Percentiles rank a stretch among this genome's conserved stretches.
Evolutionary conservation across 2,797 vertebrate species (phyloP).

Genomic region (Characodon lateralis): DNA sequence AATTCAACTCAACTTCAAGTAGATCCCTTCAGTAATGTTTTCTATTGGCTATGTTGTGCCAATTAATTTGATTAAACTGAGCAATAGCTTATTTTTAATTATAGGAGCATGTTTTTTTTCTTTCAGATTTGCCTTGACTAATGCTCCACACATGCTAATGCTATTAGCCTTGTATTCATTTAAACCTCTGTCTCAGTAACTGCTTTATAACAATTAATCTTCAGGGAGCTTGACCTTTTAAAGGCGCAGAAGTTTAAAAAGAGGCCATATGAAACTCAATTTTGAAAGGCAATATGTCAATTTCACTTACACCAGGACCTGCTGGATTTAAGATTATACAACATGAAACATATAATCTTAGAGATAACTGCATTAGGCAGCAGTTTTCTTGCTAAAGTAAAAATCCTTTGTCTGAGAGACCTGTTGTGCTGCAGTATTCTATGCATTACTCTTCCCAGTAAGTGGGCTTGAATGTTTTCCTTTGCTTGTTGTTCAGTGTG

Average conservation of each 20-base stretch:
- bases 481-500: slow-evolving; percentile 1
- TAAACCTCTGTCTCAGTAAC: background rate
- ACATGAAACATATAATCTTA: background rate
- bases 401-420: background rate
- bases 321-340: background rate
- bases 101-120: background rate
- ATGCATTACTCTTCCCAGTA: background rate
- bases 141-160: background rate
- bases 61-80: background rate
- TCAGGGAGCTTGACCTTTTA: background rate
- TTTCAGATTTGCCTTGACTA: background rate
- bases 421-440: background rate
- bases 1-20: no score
- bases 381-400: background rate
- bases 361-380: background rate
- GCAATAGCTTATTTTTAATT: background rate
- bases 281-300: no score
- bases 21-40: background rate
- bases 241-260: background rate
- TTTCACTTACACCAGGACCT: background rate
- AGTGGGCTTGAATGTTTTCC: background rate
- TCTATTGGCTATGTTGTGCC: background rate
- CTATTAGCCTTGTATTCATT: background rate
- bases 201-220: background rate
- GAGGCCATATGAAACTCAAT: no score